Percentiles rank a stretch among this genome's conserved stretches.
Conservation (phyloP, 2,797 vertebrate species). For the Pagetopsis macropterus region DNA sequence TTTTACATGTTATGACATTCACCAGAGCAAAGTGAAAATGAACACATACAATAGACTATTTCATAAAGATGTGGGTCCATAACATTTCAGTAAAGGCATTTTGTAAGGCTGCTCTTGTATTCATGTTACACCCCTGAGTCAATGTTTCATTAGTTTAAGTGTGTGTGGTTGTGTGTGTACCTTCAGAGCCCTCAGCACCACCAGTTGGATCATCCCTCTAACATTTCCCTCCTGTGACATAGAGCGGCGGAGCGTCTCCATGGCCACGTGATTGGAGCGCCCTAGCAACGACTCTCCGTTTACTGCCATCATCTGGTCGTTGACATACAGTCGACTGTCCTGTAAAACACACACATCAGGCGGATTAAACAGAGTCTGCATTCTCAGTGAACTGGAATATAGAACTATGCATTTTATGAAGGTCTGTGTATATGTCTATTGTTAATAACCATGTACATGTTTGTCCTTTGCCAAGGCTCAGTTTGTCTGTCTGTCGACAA, state of each 20-base stretch:
- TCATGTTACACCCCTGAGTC: background rate
- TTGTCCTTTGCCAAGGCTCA: too few relatives aligned
- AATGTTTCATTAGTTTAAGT: background rate
- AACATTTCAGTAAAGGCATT: background rate
- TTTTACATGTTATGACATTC: background rate
- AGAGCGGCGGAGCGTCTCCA: slow-evolving; percentile 95
- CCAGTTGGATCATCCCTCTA: slow-evolving; percentile 93
- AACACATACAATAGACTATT: background rate
- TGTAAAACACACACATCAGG: slow-evolving; percentile 53
- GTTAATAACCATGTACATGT: background rate
- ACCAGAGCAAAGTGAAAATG: background rate
- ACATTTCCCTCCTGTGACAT: slow-evolving; percentile 98
- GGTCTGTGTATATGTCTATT: background rate
- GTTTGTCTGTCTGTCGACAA: too few relatives aligned
- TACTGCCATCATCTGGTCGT: slow-evolving; percentile 95
- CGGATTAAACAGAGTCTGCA: background rate
- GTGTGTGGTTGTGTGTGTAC: slow-evolving; percentile 56
- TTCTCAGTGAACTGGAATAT: background rate
- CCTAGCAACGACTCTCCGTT: slow-evolving; percentile 93
- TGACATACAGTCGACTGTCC: slow-evolving; percentile 92
- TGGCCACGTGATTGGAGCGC: slow-evolving; percentile 93
- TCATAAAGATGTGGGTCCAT: too few relatives aligned
- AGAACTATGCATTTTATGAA: background rate
- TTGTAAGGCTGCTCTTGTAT: background rate
- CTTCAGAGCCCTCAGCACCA: slow-evolving; percentile 86